These are phyloP conservation scores for Papilio gigon DNA, from an alignment of 2,888 invertebrate species.

Conservation along the genomic window DNA sequence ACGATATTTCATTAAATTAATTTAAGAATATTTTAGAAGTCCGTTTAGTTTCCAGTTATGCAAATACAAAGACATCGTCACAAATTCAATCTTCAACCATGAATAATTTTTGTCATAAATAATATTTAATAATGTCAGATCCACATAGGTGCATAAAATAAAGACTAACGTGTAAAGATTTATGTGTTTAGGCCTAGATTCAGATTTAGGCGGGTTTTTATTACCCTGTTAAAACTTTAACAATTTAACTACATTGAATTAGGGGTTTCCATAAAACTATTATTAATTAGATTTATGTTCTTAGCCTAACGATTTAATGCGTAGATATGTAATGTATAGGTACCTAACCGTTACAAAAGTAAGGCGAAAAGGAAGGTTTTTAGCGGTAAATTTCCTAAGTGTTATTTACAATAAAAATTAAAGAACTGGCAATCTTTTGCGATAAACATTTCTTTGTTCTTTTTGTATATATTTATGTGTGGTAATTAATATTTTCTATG, in stretches of 20 bases:
- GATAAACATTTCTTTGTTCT: no score
- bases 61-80: slow-evolving; percentile 13
- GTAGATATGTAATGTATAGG: no score
- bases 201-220: neutral
- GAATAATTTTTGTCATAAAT: slow-evolving; percentile 21
- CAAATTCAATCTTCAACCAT: slow-evolving; percentile 12
- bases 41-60: slow-evolving; percentile 14
- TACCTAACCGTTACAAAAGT: no score
- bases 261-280: no score
- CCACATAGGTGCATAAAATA: slow-evolving; percentile 18
- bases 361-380: no score
- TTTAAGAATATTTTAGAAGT: slow-evolving; percentile 3
- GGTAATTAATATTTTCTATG: no score
- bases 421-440: no score
- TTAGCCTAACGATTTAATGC: no score
- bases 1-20: slow-evolving; percentile 15
- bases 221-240: neutral
- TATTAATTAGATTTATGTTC: no score
- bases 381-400: no score
- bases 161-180: neutral
- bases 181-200: slow-evolving; percentile 5
- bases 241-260: neutral
- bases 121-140: slow-evolving; percentile 5
- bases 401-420: no score
- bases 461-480: no score